Conservation (phyloP, 2,113 vertebrate species). For the Ovibos moschatus region DNA sequence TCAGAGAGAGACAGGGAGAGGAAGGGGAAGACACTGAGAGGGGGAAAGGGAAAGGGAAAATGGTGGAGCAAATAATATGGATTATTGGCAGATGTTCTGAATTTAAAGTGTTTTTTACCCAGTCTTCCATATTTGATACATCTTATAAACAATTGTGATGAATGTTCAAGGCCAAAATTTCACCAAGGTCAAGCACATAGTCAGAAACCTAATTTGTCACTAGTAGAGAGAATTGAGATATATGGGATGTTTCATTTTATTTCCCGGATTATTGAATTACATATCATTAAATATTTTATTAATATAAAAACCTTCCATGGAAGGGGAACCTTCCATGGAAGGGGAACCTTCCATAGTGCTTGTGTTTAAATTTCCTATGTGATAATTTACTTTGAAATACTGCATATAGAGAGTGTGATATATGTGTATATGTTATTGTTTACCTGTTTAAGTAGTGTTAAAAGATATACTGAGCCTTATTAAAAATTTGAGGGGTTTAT, state of each 20-base stretch:
- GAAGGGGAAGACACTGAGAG: background rate
- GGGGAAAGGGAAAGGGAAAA: background rate
- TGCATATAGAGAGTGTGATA: background rate
- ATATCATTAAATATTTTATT: background rate
- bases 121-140: background rate
- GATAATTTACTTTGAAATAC: background rate
- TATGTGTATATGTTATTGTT: background rate
- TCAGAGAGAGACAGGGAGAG: background rate
- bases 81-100: background rate
- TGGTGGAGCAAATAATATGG: background rate
- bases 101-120: background rate
- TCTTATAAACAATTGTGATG: background rate
- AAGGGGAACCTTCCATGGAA: no score
- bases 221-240: background rate
- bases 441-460: background rate
- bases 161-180: background rate
- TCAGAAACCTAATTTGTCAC: background rate
- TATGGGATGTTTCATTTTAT: background rate
- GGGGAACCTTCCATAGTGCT: background rate
- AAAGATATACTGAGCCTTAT: background rate
- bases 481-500: background rate
- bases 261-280: background rate
- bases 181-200: background rate
- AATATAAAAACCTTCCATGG: background rate
- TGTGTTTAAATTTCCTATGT: background rate